Evolutionary conservation across 2,888 invertebrate species (phyloP), one percentile per base, ranked within the genome.

Genomic region (Nasonovia ribisnigri): DNA sequence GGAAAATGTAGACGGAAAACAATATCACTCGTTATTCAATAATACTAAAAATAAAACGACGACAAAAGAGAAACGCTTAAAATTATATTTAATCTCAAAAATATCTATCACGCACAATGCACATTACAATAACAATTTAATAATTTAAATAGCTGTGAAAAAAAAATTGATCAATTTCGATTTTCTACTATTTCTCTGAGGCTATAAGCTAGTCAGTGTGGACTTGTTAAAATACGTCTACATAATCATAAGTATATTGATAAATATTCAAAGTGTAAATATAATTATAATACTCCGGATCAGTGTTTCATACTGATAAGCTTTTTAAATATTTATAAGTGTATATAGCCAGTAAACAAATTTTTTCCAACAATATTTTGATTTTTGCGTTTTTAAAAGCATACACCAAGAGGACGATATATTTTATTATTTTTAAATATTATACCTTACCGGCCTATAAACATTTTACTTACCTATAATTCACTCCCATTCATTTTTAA

Each of bases 301-400:
- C 46, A 5, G 86, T 86, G 86, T 86, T 86, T 16, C n/a, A 48
- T 46, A 13, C 43, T 46, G 86, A 86, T 86, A 86, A 86, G 86
- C 86, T 29, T 86, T 86, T 46, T 86, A 86, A 86, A 86, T 86
- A 86, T 86, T 86, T 86, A 86, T 86, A 29, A 13, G 43, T 48
- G 26, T 46, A 86, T 29, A 46, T 46, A n/a, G n/a, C n/a, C 16
- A 1, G 86, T 29, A 86, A 86, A 86, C 86, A 48, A 36, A 29
- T 26, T 29, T 48, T 46, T 46, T 24, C 5, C 29, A 16, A 29
- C 26, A 6, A 46, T 46, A 29, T 46, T 46, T 86, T 46, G 13
- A 13, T 86, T 46, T 36, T 77, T 77, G 77, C 0, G 20, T 77
- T 77, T n/a, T 67, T 67, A n/a, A 67, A 11, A n/a, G 29, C 29